A percentile compares a stretch with the other conserved stretches of the same genome.
These are phyloP conservation scores for Scytalopus superciliaris DNA, from an alignment of 2,113 vertebrate genomes.

Conservation along the genomic window DNA sequence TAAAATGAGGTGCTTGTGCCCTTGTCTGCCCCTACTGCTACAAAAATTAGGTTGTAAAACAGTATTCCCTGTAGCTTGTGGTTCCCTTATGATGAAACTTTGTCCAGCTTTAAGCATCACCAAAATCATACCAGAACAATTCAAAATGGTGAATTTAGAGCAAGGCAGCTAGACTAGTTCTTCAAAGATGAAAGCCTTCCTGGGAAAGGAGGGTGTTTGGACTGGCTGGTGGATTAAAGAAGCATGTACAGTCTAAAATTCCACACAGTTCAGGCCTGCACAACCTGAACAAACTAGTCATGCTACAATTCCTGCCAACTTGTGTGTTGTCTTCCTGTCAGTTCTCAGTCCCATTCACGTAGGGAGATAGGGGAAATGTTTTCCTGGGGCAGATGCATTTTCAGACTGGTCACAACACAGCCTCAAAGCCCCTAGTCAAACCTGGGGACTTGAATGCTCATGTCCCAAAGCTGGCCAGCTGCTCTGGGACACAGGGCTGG, in stretches of 20 bases:
- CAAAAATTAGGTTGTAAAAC: neutral
- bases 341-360: neutral
- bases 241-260: neutral
- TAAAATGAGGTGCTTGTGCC: neutral
- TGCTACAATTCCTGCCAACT: neutral
- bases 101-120: neutral
- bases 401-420: neutral
- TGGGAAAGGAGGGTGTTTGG: neutral
- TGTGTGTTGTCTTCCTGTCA: neutral
- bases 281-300: neutral
- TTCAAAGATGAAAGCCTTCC: neutral
- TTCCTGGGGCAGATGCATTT: neutral
- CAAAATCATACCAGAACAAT: neutral
- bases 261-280: neutral
- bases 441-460: neutral
- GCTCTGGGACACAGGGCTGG: neutral
- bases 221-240: neutral
- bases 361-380: neutral
- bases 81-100: neutral
- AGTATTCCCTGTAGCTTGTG: neutral
- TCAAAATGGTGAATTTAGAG: neutral
- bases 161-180: neutral
- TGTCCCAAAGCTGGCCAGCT: neutral
- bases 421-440: neutral
- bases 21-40: neutral